A percentile compares a stretch with the other conserved stretches of the same genome.
These are phyloP conservation scores for Aythya fuligula DNA, from an alignment of 2,797 vertebrate species.

Conservation along the genomic window DNA sequence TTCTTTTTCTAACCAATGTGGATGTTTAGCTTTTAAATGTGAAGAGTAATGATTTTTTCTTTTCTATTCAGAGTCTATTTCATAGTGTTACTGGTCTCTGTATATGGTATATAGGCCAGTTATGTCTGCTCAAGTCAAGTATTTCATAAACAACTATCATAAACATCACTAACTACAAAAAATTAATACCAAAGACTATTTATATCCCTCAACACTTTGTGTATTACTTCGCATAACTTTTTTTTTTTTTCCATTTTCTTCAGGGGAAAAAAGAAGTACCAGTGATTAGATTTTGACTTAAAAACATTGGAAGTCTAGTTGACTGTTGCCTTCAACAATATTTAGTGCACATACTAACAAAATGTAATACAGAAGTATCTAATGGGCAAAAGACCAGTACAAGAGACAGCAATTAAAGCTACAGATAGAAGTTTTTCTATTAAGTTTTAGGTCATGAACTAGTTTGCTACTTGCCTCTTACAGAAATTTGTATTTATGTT, in stretches of 20 bases:
- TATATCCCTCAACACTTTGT: neutral
- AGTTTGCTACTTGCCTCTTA: neutral
- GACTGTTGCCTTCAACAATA: neutral
- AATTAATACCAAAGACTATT: neutral
- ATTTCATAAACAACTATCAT: neutral
- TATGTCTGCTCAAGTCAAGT: neutral
- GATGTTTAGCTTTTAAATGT: neutral
- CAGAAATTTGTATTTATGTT: fast-evolving
- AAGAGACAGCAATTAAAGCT: neutral
- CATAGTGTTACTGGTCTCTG: neutral
- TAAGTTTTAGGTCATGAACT: neutral
- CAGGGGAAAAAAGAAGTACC: neutral
- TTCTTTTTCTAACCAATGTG: neutral
- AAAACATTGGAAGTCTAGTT: neutral
- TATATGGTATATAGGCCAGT: neutral
- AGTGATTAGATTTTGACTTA: neutral
- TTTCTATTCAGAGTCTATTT: neutral
- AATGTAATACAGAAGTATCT: neutral
- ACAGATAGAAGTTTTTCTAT: neutral
- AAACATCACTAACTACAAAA: neutral
- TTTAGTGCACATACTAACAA: neutral
- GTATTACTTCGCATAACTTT: neutral
- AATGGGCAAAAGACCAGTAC: neutral
- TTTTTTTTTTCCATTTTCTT: neutral
- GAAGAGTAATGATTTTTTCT: neutral